These are phyloP conservation scores for Anguilla japonica DNA, from an alignment of 2,113 vertebrate genomes.

Conservation along the genomic window DNA sequence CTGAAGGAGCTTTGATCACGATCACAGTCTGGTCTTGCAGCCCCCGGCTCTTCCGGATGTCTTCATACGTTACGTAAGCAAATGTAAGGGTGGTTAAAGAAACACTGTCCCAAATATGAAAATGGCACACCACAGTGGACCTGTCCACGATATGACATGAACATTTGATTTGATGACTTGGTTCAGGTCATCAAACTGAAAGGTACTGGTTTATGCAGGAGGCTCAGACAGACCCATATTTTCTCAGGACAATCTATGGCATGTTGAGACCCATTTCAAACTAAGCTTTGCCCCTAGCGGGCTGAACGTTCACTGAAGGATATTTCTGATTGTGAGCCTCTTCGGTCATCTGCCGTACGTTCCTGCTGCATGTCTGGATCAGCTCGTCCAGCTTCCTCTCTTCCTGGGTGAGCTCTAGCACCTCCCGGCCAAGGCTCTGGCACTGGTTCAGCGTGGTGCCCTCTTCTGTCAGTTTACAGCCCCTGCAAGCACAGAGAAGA, in stretches of 20 bases:
- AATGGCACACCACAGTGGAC: neutral
- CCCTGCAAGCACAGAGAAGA: conserved; percentile 62
- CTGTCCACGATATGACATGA: neutral
- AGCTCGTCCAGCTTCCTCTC: conserved; percentile 87
- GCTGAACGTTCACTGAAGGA: conserved; percentile 71
- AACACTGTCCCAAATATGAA: neutral
- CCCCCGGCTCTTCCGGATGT: conserved; percentile 82
- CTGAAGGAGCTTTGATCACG: conserved; percentile 90
- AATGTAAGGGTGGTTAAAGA: conserved; percentile 81
- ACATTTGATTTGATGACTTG: no score
- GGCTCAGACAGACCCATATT: no score
- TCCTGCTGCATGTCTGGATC: conserved; percentile 80
- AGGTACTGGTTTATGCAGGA: no score
- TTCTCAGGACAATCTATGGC: neutral
- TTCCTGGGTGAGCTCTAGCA: conserved; percentile 77
- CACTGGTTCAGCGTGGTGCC: conserved; percentile 73
- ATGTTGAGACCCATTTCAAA: neutral
- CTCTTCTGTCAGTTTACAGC: conserved; percentile 77
- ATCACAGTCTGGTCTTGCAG: conserved; percentile 93
- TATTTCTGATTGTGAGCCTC: conserved; percentile 85
- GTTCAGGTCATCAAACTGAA: no score
- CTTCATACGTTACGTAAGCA: conserved; percentile 91
- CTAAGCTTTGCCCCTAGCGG: neutral
- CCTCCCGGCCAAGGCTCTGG: conserved; percentile 77
- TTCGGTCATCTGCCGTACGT: conserved; percentile 83